Percentiles rank a stretch among this genome's conserved stretches.
Conservation (phyloP, 2,888 invertebrate genomes). For the Apomyelois bistriatella region DNA sequence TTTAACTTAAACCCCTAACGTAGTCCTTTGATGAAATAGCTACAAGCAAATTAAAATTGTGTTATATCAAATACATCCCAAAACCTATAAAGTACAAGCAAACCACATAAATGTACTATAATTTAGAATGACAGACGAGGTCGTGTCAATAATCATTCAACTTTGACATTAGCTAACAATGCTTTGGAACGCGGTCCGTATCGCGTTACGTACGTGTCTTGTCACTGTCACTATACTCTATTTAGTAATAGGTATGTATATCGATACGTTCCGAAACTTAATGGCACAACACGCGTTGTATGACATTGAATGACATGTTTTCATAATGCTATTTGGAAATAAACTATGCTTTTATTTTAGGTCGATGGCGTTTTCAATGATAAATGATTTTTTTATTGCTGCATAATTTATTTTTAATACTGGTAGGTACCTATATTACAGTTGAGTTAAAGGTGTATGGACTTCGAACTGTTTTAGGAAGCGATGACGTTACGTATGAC, state of each 20-base stretch:
- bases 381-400: background rate
- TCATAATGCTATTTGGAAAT: conserved; percentile 20
- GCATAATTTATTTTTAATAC: background rate
- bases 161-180: conserved; percentile 44
- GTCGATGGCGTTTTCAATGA: conserved; percentile 10
- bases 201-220: conserved; percentile 24
- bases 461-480: conserved; percentile 5
- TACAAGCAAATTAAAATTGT: background rate
- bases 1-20: too few relatives aligned
- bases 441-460: background rate
- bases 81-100: background rate
- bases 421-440: background rate
- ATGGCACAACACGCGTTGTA: conserved; percentile 20
- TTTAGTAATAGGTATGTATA: conserved; percentile 24
- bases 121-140: conserved; percentile 26
- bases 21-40: too few relatives aligned
- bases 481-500: background rate
- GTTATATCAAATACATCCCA: background rate
- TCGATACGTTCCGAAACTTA: conserved; percentile 15
- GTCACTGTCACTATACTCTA: conserved; percentile 22
- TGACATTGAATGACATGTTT: conserved; percentile 23
- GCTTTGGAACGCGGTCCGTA: conserved; percentile 23
- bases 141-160: conserved; percentile 33
- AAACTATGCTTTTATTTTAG: conserved; percentile 1
- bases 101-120: conserved; percentile 6